These are phyloP conservation scores for Globia sparganii DNA, from an alignment of 2,888 invertebrate genomes.

Conservation along the genomic window DNA sequence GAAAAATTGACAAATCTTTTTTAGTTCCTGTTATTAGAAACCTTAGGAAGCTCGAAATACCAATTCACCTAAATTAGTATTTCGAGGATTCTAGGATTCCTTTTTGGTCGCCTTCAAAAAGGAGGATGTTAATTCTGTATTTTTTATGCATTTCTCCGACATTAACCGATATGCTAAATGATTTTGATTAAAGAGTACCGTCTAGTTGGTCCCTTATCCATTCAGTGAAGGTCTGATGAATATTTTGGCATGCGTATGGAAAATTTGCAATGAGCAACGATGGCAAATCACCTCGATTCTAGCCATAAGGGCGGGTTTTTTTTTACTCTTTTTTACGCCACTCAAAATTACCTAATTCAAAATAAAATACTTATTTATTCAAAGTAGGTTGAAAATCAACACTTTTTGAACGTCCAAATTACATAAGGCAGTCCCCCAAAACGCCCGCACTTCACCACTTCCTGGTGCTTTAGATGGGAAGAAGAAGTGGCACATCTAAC, in stretches of 20 bases:
- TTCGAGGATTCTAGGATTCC: not conserved
- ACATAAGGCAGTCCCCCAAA: not conserved
- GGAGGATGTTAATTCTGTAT: not conserved
- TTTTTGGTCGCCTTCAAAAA: not conserved
- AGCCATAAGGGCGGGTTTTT: not conserved
- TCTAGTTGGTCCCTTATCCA: not conserved
- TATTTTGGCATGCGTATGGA: not conserved
- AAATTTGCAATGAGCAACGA: not conserved
- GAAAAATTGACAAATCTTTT: not conserved
- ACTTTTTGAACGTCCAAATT: not conserved
- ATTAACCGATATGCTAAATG: not conserved
- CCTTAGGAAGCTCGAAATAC: not conserved
- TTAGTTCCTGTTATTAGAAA: not conserved
- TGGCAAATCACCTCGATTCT: not conserved
- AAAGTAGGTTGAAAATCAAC: not conserved
- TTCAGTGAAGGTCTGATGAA: not conserved
- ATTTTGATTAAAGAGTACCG: too few relatives aligned
- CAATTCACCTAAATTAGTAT: not conserved
- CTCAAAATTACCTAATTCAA: not conserved
- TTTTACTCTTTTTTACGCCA: not conserved
- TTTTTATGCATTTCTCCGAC: not conserved
- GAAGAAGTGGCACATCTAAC: not conserved
- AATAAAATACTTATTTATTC: not conserved
- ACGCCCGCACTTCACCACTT: not conserved
- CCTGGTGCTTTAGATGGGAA: not conserved